Conservation (phyloP, 2,113 vertebrate species). For the Dipodomys spectabilis region DNA sequence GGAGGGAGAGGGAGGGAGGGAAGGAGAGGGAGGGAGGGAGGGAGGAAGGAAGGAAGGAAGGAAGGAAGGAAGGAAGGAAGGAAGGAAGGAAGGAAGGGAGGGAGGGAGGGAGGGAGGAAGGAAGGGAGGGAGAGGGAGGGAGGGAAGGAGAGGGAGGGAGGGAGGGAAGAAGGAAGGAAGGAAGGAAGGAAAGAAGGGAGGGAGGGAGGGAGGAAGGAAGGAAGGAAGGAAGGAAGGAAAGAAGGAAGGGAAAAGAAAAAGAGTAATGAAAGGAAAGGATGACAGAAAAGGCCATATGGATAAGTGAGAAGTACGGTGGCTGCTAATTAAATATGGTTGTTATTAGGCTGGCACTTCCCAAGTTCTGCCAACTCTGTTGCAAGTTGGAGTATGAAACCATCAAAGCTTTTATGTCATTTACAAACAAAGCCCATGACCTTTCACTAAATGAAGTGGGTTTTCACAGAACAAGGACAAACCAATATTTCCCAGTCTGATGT, state of each 20-base stretch:
- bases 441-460: constrained; percentile 15
- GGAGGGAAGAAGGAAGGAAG: no score
- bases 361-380: not conserved
- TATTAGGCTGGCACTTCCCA: not conserved
- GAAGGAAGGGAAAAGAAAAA: no score
- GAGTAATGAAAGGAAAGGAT: not conserved
- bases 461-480: not conserved
- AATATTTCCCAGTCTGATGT: not conserved
- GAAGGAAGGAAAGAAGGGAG: no score
- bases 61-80: no score
- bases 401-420: not conserved
- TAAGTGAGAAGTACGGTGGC: not conserved
- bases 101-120: no score
- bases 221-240: not conserved
- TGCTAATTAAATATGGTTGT: not conserved
- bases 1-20: no score
- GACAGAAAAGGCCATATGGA: no score
- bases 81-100: no score
- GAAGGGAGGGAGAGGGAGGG: no score
- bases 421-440: constrained; percentile 26
- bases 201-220: fast-evolving
- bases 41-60: no score
- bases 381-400: not conserved
- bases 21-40: no score
- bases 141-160: no score